These are phyloP conservation scores for Leptopterna dolabrata DNA, from an alignment of 2,888 invertebrate genomes.

Conservation along the genomic window DNA sequence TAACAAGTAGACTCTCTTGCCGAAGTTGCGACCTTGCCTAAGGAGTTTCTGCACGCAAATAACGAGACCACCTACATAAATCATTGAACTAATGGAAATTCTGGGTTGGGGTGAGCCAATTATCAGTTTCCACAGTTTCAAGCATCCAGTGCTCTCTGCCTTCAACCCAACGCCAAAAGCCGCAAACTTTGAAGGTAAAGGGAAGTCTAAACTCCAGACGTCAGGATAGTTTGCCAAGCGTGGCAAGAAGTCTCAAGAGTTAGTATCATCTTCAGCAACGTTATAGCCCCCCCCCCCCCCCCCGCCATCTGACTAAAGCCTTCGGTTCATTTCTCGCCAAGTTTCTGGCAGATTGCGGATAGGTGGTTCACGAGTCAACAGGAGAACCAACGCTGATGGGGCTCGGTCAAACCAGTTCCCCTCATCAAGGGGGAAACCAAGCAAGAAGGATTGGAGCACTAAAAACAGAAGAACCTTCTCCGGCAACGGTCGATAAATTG, in stretches of 20 bases:
- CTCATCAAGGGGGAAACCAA: not conserved
- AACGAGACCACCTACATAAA: not conserved
- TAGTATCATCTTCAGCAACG: not conserved
- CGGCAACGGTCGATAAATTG: not conserved
- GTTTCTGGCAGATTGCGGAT: not conserved
- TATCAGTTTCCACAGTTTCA: not conserved
- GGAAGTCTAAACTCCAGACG: not conserved
- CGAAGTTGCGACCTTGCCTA: not conserved
- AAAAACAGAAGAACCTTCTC: not conserved
- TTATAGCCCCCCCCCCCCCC: not conserved
- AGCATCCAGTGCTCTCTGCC: not conserved
- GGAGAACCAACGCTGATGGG: not conserved
- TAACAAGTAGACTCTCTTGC: not conserved
- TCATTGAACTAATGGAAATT: not conserved
- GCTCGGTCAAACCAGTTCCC: slow-evolving; percentile 1
- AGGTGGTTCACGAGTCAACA: not conserved
- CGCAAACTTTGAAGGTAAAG: not conserved
- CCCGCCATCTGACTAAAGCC: not conserved
- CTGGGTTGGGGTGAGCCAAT: not conserved
- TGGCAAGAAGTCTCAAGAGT: not conserved
- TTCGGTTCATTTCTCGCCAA: not conserved
- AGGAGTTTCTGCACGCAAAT: not conserved
- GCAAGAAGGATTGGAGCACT: not conserved
- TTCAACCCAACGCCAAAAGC: not conserved
- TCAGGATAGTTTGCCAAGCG: slow-evolving; percentile 7